Conservation (phyloP, 2,113 vertebrate genomes). For the Aspidoscelis tigris region DNA sequence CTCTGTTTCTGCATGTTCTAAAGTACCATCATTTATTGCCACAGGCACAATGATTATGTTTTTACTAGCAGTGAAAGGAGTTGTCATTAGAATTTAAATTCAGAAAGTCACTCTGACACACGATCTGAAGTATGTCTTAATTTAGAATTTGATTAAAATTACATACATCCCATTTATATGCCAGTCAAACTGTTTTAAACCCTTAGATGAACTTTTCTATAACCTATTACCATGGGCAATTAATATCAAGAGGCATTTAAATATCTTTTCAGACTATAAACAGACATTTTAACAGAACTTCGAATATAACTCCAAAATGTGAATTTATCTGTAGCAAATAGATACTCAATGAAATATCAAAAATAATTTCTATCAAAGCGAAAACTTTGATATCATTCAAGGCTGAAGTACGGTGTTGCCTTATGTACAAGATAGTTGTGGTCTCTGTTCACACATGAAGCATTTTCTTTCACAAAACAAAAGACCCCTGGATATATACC, state of each 20-base stretch:
- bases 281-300: constrained; percentile 31
- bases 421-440: background rate
- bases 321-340: background rate
- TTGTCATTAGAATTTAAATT: constrained; percentile 84
- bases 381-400: background rate
- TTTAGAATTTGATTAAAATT: constrained; percentile 81
- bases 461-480: background rate
- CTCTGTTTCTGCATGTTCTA: constrained; percentile 78
- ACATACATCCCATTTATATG: constrained; percentile 79
- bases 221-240: constrained; percentile 65
- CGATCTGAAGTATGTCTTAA: constrained; percentile 80
- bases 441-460: background rate
- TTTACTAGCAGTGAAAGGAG: constrained; percentile 80
- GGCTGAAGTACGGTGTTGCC: background rate
- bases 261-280: constrained; percentile 22
- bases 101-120: constrained; percentile 85
- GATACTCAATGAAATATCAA: background rate
- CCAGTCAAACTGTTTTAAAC: constrained; percentile 74
- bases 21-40: constrained; percentile 74
- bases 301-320: constrained; percentile 28
- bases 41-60: constrained; percentile 74
- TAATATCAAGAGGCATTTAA: constrained; percentile 36
- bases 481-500: background rate
- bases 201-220: constrained; percentile 69
- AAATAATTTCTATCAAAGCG: background rate